These are phyloP conservation scores for Nephrotoma flavescens DNA, from an alignment of 2,888 invertebrate species.

Conservation along the genomic window DNA sequence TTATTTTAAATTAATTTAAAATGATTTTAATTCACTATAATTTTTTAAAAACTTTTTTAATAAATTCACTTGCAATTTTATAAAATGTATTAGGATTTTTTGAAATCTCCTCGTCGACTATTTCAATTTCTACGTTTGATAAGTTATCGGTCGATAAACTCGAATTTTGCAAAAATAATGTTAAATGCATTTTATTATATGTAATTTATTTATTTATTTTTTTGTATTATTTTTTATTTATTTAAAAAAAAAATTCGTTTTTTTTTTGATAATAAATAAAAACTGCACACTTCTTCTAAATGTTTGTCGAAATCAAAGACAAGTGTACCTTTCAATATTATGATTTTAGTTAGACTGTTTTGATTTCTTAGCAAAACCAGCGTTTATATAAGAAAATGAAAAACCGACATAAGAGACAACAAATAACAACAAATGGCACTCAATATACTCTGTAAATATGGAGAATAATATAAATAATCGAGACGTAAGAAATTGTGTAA, in stretches of 20 bases:
- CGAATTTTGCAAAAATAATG: neutral
- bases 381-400: neutral
- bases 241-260: neutral
- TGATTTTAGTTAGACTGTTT: neutral
- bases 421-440: neutral
- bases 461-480: neutral
- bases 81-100: neutral
- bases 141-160: neutral
- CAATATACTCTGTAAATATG: neutral
- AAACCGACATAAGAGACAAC: neutral
- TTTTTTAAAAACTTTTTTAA: neutral
- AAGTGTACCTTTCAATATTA: slow-evolving; percentile 1
- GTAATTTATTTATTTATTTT: neutral
- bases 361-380: neutral
- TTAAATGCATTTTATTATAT: neutral
- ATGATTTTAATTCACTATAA: neutral
- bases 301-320: neutral
- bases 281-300: neutral
- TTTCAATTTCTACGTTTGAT: neutral
- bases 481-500: neutral
- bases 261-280: neutral
- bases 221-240: neutral
- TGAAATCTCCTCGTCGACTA: neutral
- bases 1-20: neutral
- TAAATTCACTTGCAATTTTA: neutral